phyloP scores from a whole-genome alignment of 2,797 vertebrate genomes.

The Pyrocephalus nanus region DNA sequence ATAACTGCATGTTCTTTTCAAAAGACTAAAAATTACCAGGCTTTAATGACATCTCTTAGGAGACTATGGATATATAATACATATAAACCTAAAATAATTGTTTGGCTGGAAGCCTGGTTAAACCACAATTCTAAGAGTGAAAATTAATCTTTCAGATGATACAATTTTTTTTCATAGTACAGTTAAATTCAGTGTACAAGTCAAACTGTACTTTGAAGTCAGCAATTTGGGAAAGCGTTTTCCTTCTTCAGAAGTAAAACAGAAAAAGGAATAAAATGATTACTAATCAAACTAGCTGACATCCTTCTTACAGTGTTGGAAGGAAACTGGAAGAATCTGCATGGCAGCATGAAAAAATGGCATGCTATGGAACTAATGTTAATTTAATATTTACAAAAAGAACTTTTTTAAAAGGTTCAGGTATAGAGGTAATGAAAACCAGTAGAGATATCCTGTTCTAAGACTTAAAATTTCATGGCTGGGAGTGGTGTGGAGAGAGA shows the following conservation, averaged over 20 bases:
- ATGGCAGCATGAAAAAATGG: neutral
- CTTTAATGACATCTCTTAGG: neutral
- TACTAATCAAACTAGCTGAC: neutral
- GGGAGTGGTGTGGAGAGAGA: neutral
- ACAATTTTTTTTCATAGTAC: neutral
- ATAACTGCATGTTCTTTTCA: neutral
- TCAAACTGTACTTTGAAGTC: neutral
- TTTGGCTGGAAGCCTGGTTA: constrained; percentile 4
- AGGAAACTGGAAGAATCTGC: neutral
- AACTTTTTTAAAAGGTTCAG: neutral
- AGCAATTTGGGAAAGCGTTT: neutral
- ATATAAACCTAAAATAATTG: constrained; percentile 6
- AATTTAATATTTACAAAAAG: neutral
- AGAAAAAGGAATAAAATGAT: neutral
- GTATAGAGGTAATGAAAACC: neutral
- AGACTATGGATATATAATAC: neutral
- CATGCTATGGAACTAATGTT: neutral
- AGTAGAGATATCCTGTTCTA: neutral
- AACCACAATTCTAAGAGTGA: neutral
- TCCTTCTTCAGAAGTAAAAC: neutral
- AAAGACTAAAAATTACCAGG: neutral
- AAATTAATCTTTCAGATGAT: constrained; percentile 24
- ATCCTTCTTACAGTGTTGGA: neutral
- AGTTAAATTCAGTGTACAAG: neutral
- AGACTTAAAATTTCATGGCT: neutral